These are phyloP conservation scores for Epistrophe grossulariae DNA, from an alignment of 2,888 invertebrate species.

Conservation along the genomic window DNA sequence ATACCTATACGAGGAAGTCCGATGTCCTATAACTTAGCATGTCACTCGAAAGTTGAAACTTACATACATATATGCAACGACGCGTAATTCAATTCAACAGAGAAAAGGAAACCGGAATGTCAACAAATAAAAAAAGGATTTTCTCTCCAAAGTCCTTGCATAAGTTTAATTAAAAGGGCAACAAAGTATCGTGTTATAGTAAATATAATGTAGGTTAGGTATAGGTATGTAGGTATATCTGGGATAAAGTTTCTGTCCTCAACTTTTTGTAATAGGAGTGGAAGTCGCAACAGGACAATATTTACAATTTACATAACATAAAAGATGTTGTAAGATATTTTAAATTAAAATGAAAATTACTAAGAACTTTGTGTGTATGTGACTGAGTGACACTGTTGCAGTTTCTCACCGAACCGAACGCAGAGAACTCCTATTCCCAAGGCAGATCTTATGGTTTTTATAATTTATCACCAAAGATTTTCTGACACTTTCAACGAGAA, in stretches of 20 bases:
- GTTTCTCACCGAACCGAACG: not conserved
- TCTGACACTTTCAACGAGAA: slow-evolving; percentile 13
- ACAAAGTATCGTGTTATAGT: not conserved
- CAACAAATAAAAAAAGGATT: slow-evolving; percentile 18
- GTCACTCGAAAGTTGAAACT: slow-evolving; percentile 29
- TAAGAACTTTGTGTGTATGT: slow-evolving; percentile 3
- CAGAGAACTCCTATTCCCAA: not conserved
- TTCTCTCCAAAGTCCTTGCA: slow-evolving; percentile 15
- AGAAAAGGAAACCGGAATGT: slow-evolving; percentile 1
- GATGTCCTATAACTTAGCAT: slow-evolving; percentile 13
- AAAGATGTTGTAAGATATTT: slow-evolving; percentile 1
- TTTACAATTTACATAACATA: slow-evolving; percentile 21
- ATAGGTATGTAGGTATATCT: too few species aligned
- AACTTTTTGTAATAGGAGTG: slow-evolving; percentile 3
- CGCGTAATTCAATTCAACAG: slow-evolving; percentile 23
- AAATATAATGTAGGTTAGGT: not conserved
- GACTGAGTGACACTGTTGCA: not conserved
- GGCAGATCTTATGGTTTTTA: not conserved
- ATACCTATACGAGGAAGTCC: not conserved
- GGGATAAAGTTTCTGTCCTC: not conserved
- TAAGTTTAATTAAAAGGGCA: slow-evolving; percentile 31
- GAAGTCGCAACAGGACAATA: slow-evolving; percentile 21
- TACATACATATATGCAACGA: too few species aligned
- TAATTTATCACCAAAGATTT: slow-evolving; percentile 26
- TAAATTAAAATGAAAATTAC: slow-evolving; percentile 13